These are phyloP conservation scores for Andrena camellia DNA, from an alignment of 2,888 invertebrate genomes.

Conservation along the genomic window DNA sequence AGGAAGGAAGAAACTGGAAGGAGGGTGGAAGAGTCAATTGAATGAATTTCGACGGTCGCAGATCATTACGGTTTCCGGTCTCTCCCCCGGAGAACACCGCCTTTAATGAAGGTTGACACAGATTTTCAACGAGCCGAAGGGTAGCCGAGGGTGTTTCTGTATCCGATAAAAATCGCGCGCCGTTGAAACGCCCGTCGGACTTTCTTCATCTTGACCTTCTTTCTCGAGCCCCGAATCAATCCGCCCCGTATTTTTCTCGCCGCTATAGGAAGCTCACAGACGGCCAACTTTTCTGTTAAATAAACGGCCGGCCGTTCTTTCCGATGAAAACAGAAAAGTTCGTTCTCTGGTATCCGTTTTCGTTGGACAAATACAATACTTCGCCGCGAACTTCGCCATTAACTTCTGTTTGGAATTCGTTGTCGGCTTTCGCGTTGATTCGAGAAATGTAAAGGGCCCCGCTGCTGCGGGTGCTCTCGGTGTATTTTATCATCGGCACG, in stretches of 20 bases:
- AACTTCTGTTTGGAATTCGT: slow-evolving; percentile 2
- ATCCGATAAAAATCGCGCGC: slow-evolving; percentile 71
- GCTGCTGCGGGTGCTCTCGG: neutral
- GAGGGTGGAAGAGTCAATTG: slow-evolving; percentile 43
- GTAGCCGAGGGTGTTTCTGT: slow-evolving; percentile 65
- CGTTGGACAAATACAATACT: slow-evolving; percentile 7
- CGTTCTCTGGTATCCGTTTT: neutral
- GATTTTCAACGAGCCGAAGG: slow-evolving; percentile 68
- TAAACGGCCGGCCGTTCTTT: slow-evolving; percentile 21
- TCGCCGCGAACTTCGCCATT: slow-evolving; percentile 11
- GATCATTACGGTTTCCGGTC: slow-evolving; percentile 54
- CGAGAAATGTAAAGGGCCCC: neutral
- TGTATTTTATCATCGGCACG: neutral
- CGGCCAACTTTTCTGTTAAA: slow-evolving; percentile 38
- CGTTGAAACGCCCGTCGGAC: slow-evolving; percentile 62
- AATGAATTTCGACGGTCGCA: slow-evolving; percentile 48
- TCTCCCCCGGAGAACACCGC: slow-evolving; percentile 22
- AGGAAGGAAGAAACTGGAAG: slow-evolving; percentile 17
- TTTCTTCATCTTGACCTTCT: slow-evolving; percentile 75
- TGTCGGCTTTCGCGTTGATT: neutral
- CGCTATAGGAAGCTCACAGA: slow-evolving; percentile 3
- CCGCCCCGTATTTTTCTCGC: slow-evolving; percentile 14
- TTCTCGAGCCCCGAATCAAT: slow-evolving; percentile 59
- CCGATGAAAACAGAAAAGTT: neutral
- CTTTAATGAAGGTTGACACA: slow-evolving; percentile 76